Base-by-base conservation (phyloP, 2,797 vertebrate genomes). In the Peromyscus nudipes region DNA sequence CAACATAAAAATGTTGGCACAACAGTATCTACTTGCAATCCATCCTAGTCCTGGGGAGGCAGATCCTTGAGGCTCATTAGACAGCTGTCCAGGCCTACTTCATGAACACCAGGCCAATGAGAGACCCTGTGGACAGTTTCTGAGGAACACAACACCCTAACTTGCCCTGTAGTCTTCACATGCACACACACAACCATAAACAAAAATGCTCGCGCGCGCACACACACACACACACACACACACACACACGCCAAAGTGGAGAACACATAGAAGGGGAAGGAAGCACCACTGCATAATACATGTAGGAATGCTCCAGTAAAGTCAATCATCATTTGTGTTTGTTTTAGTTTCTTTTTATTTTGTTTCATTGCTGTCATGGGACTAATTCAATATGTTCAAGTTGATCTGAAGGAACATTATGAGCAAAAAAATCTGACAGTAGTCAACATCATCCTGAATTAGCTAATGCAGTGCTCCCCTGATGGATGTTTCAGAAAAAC, bases 401-500 rank as follows among this genome's bases (percentile, higher is more conserved):
- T 92, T 69, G 14, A 0, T 21, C 43, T 84, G 37, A 79, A 29
- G 69, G n/a, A 77, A 29, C 1, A 43, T 34, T 69, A 60, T 43
- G 6, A 88, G 46, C 79, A 91, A 67, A 55, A 57, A 85, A 29
- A 9, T 69, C 71, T 75, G 52, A 19, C 52, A 90, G 64, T 71
- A 81, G 80, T 87, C 89, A 43, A 19, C 34, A 83, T 7, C 88
- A 60, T 34, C 65, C 88, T 82, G 55, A 92, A 83, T 91, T 86
- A 91, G 5, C 31, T 84, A 80, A 92, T 55, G 14, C 9, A 76
- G 21, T 55, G 31, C 65, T 96, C 96, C 21, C 29, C 71, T 80
- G 84, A 92, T 37, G 40, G 14, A 31, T 71, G 11, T 83, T 69
- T 94, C 88, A 89, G 83, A 94, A 95, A 95, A 96, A 43, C 13